Evolutionary conservation across 2,797 vertebrate species (phyloP).

Genomic region (Xiphorhynchus erythropygius): DNA sequence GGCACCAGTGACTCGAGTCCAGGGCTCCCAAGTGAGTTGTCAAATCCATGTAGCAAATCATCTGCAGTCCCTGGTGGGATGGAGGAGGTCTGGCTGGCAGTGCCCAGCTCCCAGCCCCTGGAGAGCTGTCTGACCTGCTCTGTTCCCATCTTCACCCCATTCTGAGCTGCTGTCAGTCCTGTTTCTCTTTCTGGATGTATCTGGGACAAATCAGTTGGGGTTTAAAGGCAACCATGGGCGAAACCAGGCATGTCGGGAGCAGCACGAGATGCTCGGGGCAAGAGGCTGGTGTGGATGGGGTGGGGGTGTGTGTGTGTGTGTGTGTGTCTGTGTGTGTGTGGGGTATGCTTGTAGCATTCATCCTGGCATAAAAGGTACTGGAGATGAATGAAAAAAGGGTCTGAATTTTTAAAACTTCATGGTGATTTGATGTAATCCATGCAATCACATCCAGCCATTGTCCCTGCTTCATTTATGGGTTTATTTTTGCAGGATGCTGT

Average conservation of each 20-base stretch:
- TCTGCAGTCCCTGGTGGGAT: background rate
- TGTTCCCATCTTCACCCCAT: background rate
- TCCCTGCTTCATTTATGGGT: background rate
- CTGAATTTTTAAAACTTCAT: background rate
- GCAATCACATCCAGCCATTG: background rate
- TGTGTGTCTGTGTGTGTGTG: background rate
- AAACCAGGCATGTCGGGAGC: conserved; percentile 60
- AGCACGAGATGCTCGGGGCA: background rate
- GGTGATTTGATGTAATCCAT: background rate
- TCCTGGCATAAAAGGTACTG: background rate
- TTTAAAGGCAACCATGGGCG: conserved; percentile 51
- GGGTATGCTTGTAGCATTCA: background rate
- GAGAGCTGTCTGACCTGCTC: background rate
- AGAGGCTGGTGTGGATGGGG: background rate
- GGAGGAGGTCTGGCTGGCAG: background rate
- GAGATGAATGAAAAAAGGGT: background rate
- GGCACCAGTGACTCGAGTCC: background rate
- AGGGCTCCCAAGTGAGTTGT: background rate
- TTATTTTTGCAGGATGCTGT: background rate
- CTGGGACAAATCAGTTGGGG: conserved; percentile 15
- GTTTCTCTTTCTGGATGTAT: background rate
- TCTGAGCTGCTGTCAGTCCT: background rate
- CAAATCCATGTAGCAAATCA: background rate
- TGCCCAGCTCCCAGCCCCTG: background rate
- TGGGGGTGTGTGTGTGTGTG: background rate